A percentile compares a stretch with the other conserved stretches of the same genome.
phyloP scores from a whole-genome alignment of 2,888 invertebrate genomes.

The Morpho achilles region DNA sequence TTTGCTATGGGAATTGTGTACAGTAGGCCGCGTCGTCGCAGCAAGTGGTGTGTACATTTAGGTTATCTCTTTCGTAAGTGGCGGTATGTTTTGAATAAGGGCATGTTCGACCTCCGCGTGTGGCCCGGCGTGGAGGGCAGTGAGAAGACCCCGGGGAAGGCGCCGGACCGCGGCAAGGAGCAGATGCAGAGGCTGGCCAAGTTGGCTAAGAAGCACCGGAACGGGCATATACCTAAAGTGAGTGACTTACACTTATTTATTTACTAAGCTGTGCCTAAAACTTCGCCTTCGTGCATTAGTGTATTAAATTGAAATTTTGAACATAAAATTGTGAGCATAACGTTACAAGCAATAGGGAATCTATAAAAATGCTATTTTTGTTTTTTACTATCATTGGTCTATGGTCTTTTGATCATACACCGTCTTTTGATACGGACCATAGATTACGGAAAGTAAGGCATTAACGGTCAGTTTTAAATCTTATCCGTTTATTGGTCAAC shows the following conservation, averaged over 20 bases:
- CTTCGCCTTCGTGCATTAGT: no score
- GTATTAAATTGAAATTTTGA: no score
- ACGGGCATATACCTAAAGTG: conserved; percentile 95
- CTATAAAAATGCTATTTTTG: not conserved
- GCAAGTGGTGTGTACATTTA: conserved; percentile 38
- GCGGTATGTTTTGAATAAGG: conserved; percentile 56
- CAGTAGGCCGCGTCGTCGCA: conserved; percentile 13
- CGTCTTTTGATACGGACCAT: no score
- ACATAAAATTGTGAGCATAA: no score
- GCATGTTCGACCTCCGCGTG: conserved; percentile 93
- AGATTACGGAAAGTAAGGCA: no score
- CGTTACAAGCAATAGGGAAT: no score
- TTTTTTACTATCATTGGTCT: not conserved
- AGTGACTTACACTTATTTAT: conserved; percentile 29
- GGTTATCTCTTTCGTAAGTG: conserved; percentile 37
- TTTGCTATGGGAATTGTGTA: not conserved
- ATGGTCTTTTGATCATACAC: no score
- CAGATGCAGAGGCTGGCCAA: conserved; percentile 94
- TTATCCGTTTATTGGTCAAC: no score
- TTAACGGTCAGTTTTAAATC: no score
- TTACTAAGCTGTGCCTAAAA: no score
- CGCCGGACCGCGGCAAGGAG: conserved; percentile 87
- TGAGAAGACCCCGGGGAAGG: conserved; percentile 90
- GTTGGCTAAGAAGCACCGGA: conserved; percentile 94
- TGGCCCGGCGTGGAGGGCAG: conserved; percentile 94